phyloP scores from a whole-genome alignment of 2,888 invertebrate genomes.

The Cryptosula pallasiana region DNA sequence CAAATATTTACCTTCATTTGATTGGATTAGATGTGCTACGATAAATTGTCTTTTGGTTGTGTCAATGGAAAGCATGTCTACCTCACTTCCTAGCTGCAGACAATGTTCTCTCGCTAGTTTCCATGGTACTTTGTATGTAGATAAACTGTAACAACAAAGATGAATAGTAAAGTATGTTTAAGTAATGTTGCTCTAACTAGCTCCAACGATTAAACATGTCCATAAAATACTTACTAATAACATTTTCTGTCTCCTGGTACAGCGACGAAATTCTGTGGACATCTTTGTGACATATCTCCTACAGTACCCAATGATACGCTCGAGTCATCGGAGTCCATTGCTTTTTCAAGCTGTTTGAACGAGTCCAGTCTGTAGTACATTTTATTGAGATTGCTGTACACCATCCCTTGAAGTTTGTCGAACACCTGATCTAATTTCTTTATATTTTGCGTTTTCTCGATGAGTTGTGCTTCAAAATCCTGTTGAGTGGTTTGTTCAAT shows the following conservation, averaged over 20 bases:
- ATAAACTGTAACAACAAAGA: constrained; percentile 38
- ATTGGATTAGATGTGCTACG: constrained; percentile 39
- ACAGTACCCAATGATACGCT: background rate
- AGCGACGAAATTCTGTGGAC: background rate
- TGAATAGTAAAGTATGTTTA: background rate
- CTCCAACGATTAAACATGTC: background rate
- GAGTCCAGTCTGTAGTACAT: constrained; percentile 1
- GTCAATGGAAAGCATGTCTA: constrained; percentile 37
- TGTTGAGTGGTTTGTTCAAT: too few relatives aligned
- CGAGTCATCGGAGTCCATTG: background rate
- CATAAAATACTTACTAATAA: constrained; percentile 10
- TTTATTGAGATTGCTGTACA: background rate
- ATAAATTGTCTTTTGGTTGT: constrained; percentile 40
- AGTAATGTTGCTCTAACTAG: background rate
- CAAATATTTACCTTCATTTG: constrained; percentile 37
- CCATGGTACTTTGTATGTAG: constrained; percentile 42
- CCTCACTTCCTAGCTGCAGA: constrained; percentile 34
- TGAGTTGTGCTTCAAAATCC: background rate
- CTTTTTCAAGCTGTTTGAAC: background rate
- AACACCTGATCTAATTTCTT: background rate
- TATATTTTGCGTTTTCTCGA: background rate
- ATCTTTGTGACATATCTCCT: background rate
- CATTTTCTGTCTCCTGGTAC: constrained; percentile 1
- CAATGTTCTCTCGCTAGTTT: constrained; percentile 43
- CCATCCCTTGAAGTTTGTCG: background rate